Evolutionary conservation across 2,797 vertebrate species (phyloP).

Genomic region (Crypturellus tataupa): DNA sequence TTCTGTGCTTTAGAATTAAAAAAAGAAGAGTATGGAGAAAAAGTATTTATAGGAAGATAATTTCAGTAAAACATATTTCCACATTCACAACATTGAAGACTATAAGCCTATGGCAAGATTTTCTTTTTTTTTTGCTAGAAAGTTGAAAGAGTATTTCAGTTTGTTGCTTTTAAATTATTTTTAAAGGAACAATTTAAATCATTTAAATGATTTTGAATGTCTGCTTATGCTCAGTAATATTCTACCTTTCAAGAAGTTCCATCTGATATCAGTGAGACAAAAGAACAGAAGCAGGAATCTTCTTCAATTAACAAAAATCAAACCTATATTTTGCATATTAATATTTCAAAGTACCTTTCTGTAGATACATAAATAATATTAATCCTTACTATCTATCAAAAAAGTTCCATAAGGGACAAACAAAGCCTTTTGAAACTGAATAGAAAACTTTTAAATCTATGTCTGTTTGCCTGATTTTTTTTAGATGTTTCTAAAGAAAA

Average conservation of each 20-base stretch:
- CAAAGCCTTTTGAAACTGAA: not conserved
- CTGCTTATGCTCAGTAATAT: not conserved
- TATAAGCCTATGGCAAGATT: not conserved
- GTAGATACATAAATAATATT: not conserved
- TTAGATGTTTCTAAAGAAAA: not conserved
- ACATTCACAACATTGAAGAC: not conserved
- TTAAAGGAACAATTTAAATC: not conserved
- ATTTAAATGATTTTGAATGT: not conserved
- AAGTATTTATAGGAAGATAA: not conserved
- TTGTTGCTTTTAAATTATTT: not conserved
- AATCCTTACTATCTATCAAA: not conserved
- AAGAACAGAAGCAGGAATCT: not conserved
- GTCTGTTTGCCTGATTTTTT: not conserved
- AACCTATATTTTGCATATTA: not conserved
- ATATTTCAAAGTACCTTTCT: not conserved
- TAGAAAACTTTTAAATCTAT: not conserved
- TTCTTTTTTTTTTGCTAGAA: not conserved
- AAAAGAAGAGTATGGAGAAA: not conserved
- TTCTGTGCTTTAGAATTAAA: not conserved
- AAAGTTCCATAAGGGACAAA: not conserved
- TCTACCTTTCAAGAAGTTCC: not conserved
- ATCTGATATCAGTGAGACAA: not conserved
- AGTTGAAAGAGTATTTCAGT: not conserved
- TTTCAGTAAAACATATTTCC: not conserved
- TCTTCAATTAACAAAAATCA: not conserved